Evolutionary conservation across 2,888 invertebrate genomes (phyloP).

Genomic region (Anoplius nigerrimus): DNA sequence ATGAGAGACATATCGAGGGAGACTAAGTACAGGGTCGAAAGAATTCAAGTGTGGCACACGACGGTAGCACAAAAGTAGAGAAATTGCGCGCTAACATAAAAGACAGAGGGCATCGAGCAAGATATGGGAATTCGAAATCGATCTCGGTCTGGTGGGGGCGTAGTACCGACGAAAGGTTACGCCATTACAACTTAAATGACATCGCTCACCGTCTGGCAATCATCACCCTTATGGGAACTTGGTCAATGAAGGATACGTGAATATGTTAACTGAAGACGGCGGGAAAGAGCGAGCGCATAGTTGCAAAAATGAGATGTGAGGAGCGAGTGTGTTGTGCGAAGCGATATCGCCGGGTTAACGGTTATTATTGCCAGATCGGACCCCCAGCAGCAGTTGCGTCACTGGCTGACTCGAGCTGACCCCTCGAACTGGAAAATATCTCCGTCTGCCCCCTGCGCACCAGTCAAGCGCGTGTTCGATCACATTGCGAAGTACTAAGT

Average conservation of each 20-base stretch:
- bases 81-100: too few species aligned
- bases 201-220: neutral
- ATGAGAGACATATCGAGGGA: too few species aligned
- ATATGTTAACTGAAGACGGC: neutral
- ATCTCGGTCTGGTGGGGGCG: too few species aligned
- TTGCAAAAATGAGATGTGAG: too few species aligned
- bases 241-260: conserved; percentile 2
- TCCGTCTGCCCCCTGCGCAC: conserved; percentile 20
- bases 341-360: conserved; percentile 35
- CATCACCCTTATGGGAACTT: conserved; percentile 24
- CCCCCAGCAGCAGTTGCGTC: conserved; percentile 66
- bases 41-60: too few species aligned
- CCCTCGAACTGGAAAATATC: conserved; percentile 56
- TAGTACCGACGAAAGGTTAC: too few species aligned
- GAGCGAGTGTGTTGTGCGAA: neutral
- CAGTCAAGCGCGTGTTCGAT: too few species aligned
- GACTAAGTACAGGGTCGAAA: too few species aligned
- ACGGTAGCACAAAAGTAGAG: too few species aligned
- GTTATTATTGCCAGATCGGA: conserved; percentile 55
- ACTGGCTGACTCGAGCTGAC: conserved; percentile 46
- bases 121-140: too few species aligned
- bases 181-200: neutral
- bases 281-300: neutral
- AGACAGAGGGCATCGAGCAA: too few species aligned
- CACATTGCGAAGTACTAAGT: too few species aligned